Conservation (phyloP, 1,140 invertebrate species). For the Philopotamus ludificatus region DNA sequence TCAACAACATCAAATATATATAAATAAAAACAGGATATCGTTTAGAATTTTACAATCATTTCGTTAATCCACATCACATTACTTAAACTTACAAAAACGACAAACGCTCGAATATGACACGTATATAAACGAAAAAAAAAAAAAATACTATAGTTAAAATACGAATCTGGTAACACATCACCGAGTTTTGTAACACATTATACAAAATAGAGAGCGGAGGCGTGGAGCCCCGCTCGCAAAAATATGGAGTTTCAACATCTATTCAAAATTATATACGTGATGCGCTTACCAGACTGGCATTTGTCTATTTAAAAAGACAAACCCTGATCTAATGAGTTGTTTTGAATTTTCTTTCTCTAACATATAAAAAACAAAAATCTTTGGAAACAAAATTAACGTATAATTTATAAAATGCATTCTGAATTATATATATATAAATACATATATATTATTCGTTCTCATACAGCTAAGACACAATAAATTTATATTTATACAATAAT, state of each 20-base stretch:
- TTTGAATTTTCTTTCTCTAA: constrained; percentile 33
- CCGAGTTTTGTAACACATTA: constrained; percentile 28
- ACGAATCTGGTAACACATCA: constrained; percentile 34
- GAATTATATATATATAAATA: no score
- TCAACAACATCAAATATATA: constrained; percentile 16
- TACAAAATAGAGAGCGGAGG: constrained; percentile 33
- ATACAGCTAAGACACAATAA: constrained; percentile 42
- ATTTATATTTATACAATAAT: constrained; percentile 39
- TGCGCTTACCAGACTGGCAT: constrained; percentile 13
- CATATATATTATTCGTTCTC: constrained; percentile 38
- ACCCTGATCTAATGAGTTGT: constrained; percentile 40
- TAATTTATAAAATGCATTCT: constrained; percentile 41
- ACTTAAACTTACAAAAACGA: constrained; percentile 33
- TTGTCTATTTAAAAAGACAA: constrained; percentile 34
- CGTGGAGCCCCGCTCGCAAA: constrained; percentile 9
- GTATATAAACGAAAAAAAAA: constrained; percentile 35
- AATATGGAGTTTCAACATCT: constrained; percentile 30
- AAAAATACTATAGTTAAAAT: constrained; percentile 40
- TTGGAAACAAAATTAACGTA: constrained; percentile 40
- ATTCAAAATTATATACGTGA: constrained; percentile 19
- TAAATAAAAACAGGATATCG: constrained; percentile 28
- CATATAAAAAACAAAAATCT: constrained; percentile 41
- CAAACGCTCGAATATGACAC: constrained; percentile 40
- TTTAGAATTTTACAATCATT: constrained; percentile 40
- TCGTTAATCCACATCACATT: constrained; percentile 25